Conservation (phyloP, 1,140 invertebrate species). For the Drosophila pectinifera region DNA sequence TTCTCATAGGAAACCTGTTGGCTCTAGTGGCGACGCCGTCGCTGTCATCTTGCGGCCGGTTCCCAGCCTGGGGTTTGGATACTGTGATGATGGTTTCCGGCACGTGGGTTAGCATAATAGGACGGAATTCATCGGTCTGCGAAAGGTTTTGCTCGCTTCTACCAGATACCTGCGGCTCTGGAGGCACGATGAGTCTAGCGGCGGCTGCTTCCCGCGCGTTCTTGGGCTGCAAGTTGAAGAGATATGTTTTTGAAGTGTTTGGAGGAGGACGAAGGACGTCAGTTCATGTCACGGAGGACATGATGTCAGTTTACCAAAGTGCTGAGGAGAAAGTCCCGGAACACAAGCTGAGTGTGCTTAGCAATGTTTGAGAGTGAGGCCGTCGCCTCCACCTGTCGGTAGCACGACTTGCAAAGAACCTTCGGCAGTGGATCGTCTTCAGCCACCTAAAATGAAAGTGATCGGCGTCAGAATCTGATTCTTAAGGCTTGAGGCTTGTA, state of each 20-base stretch:
- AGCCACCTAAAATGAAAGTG: constrained; percentile 46
- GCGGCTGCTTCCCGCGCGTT: constrained; percentile 47
- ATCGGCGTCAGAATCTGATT: not conserved
- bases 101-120: constrained; percentile 46
- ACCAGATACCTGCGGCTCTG: not conserved
- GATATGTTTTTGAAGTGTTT: not conserved
- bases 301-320: constrained; percentile 59
- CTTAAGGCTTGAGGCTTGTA: not conserved
- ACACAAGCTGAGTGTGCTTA: constrained; percentile 75
- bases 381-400: constrained; percentile 79
- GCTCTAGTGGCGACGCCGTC: not conserved
- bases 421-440: constrained; percentile 77
- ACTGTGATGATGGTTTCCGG: constrained; percentile 43
- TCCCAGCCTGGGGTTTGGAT: not conserved
- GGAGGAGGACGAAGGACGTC: too few relatives aligned
- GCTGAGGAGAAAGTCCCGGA: constrained; percentile 73
- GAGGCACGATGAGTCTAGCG: constrained; percentile 13
- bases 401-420: constrained; percentile 78
- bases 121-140: constrained; percentile 54
- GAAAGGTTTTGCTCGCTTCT: not conserved
- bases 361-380: constrained; percentile 80
- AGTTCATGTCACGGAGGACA: too few relatives aligned
- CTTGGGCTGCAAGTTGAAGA: constrained; percentile 51
- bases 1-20: not conserved
- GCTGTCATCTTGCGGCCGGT: not conserved